These are phyloP conservation scores for Tetragnatha versicolor DNA, from an alignment of 1,140 invertebrate species.

Conservation along the genomic window DNA sequence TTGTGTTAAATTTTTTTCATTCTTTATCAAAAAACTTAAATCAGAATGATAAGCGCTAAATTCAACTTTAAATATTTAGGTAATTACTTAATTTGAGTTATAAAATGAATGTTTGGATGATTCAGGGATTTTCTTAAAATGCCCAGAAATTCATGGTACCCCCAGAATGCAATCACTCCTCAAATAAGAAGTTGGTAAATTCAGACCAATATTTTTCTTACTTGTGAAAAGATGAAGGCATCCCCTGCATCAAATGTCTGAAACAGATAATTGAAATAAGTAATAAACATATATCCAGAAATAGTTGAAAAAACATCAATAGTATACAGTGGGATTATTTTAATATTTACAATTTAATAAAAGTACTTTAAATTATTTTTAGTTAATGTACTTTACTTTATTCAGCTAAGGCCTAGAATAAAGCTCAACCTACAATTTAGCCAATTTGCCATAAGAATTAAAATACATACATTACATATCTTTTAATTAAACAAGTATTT, in stretches of 20 bases:
- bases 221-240: constrained; percentile 29
- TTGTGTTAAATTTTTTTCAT: background rate
- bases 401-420: background rate
- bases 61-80: background rate
- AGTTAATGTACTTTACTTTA: background rate
- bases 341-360: background rate
- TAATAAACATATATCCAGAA: background rate
- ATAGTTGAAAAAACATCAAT: background rate
- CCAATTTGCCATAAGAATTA: background rate
- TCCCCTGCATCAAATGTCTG: constrained; percentile 32
- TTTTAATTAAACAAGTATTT: too few species aligned
- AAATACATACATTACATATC: too few species aligned
- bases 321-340: background rate
- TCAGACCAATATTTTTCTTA: background rate
- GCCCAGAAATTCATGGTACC: background rate
- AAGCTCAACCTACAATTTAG: background rate
- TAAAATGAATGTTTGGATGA: background rate
- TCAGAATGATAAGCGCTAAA: background rate
- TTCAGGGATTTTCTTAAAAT: background rate
- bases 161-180: too few species aligned
- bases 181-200: background rate
- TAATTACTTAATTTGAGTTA: background rate
- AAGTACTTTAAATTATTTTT: background rate
- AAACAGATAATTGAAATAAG: background rate
- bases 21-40: background rate